Conservation (phyloP, 1,140 invertebrate genomes). For the Drosophila pandora region DNA sequence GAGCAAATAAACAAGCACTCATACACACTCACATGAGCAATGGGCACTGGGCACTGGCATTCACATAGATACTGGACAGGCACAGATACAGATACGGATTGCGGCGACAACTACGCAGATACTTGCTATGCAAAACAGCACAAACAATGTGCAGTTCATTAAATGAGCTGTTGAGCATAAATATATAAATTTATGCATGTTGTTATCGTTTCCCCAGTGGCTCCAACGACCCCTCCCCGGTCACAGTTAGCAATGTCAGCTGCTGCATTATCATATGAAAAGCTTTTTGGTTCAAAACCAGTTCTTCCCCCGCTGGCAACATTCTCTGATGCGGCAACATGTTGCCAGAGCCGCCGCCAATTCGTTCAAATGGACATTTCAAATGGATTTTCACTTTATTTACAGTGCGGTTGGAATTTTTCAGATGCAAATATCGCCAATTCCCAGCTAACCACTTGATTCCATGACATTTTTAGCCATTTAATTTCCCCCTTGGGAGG, state of each 20-base stretch:
- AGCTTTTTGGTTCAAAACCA: constrained; percentile 34
- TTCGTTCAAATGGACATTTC: constrained; percentile 5
- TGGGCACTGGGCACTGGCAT: neutral
- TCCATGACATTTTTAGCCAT: constrained; percentile 19
- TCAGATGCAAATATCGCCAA: constrained; percentile 23
- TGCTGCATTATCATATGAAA: constrained; percentile 37
- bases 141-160: constrained; percentile 74
- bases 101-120: constrained; percentile 16
- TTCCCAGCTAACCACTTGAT: constrained; percentile 9
- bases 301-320: constrained; percentile 35
- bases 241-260: constrained; percentile 56
- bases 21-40: neutral
- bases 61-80: constrained; percentile 11
- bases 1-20: constrained; percentile 36
- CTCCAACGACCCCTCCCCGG: neutral
- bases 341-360: constrained; percentile 13
- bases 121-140: constrained; percentile 42
- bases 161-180: constrained; percentile 58
- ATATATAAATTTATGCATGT: constrained; percentile 68
- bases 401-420: constrained; percentile 13
- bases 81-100: constrained; percentile 10
- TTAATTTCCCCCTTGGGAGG: constrained; percentile 30
- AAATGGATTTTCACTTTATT: constrained; percentile 20
- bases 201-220: constrained; percentile 32
- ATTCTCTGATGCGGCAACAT: constrained; percentile 26